Evolutionary conservation across 2,888 invertebrate genomes (phyloP), one percentile per base, ranked within the genome.

Genomic region (Dynastes grantii): DNA sequence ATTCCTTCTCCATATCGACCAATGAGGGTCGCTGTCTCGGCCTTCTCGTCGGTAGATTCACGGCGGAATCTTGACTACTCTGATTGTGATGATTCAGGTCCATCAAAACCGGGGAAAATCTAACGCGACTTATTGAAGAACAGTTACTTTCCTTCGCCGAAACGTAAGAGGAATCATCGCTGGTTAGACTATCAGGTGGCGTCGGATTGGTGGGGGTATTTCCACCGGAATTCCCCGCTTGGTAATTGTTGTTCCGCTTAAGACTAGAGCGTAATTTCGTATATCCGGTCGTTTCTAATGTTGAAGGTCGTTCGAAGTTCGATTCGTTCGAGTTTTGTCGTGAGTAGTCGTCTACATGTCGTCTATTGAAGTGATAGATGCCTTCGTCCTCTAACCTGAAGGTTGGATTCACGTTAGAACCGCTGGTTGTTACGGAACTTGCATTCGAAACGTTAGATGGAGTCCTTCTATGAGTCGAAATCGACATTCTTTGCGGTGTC

Each of bases 91-190:
- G 88, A 0, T 91, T 91, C 82, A 92, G 89, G 85, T 93, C 94
- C 82, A 94, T 90, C 85, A 94, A 88, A 45, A 94, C 92, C 0
- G 96, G 96, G 70, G 95, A 96, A 89, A 95, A 95, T 78, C 94
- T 90, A 79, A 94, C 96, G 13, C 95, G 90, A 55, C 93, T 92
- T 80, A 92, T 92, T n/a, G 94, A 93, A 37, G 93, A 93, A 79
- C 92, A 84, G 68, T 82, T 83, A 80, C 90, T 93, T 85, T 95
- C 96, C 85, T 95, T 92, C 22, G 97, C 97, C 8, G 97, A 97
- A 83, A 96, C 93, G 88, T 96, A 97, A 63, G 96, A 96, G 85
- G 95, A 95, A 86, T 96, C 97, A 32, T 97, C 97, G 85, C 96
- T 95, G 0, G 95, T 94, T 79, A 96, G 86, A 82, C 95, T 95